These are phyloP conservation scores for Propithecus coquereli DNA, from an alignment of 2,113 vertebrate genomes.

Conservation along the genomic window DNA sequence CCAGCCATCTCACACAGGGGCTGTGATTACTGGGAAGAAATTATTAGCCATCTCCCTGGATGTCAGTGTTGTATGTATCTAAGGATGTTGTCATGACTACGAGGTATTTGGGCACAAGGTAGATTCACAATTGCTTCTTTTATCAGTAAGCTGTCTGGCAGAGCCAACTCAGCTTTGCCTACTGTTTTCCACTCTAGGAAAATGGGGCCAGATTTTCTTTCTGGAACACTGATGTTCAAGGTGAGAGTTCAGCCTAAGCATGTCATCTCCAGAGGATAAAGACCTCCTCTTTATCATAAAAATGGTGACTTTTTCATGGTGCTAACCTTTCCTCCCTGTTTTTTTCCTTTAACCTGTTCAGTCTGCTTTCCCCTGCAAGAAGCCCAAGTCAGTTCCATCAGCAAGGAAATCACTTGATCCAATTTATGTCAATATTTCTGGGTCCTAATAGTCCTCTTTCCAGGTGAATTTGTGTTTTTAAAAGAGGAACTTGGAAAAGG, in stretches of 20 bases:
- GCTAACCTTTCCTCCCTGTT: background rate
- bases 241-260: background rate
- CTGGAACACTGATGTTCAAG: background rate
- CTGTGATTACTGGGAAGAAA: constrained; percentile 20
- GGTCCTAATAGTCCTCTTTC: background rate
- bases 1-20: background rate
- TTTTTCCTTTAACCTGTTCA: background rate
- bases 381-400: background rate
- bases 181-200: background rate
- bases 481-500: background rate
- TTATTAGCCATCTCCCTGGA: constrained; percentile 27
- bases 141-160: constrained; percentile 21
- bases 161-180: constrained; percentile 5
- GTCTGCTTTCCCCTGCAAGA: background rate
- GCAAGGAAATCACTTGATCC: background rate
- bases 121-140: constrained; percentile 55
- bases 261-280: background rate
- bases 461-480: background rate
- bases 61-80: background rate
- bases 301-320: background rate
- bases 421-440: background rate
- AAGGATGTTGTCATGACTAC: constrained; percentile 61
- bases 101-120: background rate
- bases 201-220: background rate
- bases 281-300: background rate